phyloP scores from a whole-genome alignment of 2,797 vertebrate species.

The Leuciscus waleckii region DNA sequence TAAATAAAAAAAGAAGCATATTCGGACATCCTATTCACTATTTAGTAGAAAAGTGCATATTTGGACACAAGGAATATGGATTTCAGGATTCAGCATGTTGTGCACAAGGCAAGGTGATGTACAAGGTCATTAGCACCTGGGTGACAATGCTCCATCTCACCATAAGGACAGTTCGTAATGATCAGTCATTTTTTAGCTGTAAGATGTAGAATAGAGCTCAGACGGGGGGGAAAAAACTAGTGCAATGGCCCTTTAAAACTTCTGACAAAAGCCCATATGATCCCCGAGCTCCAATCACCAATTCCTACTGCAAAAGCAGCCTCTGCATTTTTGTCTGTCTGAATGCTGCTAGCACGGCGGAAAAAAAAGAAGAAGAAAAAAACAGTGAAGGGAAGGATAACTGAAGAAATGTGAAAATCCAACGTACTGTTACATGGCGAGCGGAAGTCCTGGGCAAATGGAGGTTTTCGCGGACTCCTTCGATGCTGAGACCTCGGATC shows the following conservation, averaged over 20 bases:
- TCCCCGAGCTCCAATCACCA: slow-evolving; percentile 89
- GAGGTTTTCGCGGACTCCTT: slow-evolving; percentile 84
- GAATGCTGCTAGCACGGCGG: slow-evolving; percentile 81
- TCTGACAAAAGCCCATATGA: slow-evolving; percentile 89
- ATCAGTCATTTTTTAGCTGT: background rate
- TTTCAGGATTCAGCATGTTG: background rate
- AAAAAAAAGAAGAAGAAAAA: slow-evolving; percentile 54
- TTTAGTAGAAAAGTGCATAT: background rate
- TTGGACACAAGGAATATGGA: background rate
- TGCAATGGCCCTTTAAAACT: slow-evolving; percentile 87
- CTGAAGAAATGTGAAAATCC: slow-evolving; percentile 80
- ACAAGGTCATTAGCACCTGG: slow-evolving; percentile 16
- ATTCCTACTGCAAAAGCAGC: slow-evolving; percentile 82
- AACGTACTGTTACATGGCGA: slow-evolving; percentile 83
- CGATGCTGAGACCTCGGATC: slow-evolving; percentile 84
- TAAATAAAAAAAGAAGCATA: background rate
- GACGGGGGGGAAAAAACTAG: slow-evolving; percentile 34
- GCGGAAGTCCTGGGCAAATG: slow-evolving; percentile 76
- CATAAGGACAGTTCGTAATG: background rate
- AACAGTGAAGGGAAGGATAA: slow-evolving; percentile 64
- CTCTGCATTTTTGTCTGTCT: slow-evolving; percentile 83
- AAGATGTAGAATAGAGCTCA: background rate
- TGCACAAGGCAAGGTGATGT: background rate
- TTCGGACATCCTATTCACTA: background rate
- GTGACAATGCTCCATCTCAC: background rate